These are phyloP conservation scores for Oceanodroma leucorhoa DNA, from an alignment of 2,797 vertebrate species.

Conservation along the genomic window DNA sequence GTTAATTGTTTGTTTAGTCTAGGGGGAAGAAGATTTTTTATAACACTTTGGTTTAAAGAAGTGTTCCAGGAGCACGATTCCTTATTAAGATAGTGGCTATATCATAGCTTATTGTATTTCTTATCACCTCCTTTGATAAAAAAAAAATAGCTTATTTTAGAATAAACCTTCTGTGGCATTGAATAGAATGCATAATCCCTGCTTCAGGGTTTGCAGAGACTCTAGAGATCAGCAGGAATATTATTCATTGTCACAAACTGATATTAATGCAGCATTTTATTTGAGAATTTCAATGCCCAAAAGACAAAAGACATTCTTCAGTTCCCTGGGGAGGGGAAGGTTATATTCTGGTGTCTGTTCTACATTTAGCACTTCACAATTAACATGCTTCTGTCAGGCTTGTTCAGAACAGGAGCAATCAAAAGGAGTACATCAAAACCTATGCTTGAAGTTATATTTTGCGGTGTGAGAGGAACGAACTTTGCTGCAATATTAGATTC, in stretches of 20 bases:
- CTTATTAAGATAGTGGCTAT: background rate
- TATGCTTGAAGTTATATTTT: background rate
- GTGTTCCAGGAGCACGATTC: background rate
- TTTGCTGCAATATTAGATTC: background rate
- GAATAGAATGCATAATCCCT: background rate
- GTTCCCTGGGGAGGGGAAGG: background rate
- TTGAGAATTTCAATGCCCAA: background rate
- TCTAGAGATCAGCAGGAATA: background rate
- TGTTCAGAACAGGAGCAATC: background rate
- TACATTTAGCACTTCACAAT: background rate
- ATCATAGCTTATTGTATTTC: conserved; percentile 30
- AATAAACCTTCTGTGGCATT: background rate
- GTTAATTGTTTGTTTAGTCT: conserved; percentile 32
- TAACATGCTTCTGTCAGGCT: background rate
- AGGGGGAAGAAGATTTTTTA: background rate
- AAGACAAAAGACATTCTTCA: background rate
- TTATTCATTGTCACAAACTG: background rate
- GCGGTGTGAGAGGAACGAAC: fast-evolving
- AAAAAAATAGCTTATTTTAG: conserved; percentile 13
- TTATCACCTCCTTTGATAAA: conserved; percentile 22
- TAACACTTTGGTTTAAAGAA: background rate
- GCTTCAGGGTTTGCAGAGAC: background rate
- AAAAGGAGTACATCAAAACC: background rate
- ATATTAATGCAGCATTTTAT: background rate
- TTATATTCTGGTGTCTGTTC: background rate